These are phyloP conservation scores for Leucoma salicis DNA, from an alignment of 2,888 invertebrate species.

Conservation along the genomic window DNA sequence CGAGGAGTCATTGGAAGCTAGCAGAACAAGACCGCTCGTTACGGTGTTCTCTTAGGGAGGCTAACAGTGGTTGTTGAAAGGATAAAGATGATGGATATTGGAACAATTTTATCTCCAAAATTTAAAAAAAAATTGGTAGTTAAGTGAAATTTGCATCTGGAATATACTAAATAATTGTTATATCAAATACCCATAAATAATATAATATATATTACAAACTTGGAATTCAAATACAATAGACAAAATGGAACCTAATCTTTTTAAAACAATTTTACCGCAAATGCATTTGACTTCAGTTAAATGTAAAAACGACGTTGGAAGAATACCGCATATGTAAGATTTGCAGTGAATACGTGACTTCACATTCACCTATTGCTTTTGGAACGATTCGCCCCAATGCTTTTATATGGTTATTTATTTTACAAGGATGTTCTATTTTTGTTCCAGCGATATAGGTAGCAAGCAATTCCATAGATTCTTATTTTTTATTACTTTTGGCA, in stretches of 20 bases:
- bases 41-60: too few species aligned
- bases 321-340: slow-evolving; percentile 35
- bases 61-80: too few species aligned
- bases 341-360: slow-evolving; percentile 32
- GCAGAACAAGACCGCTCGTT: too few species aligned
- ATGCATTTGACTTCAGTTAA: slow-evolving; percentile 32
- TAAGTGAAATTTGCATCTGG: too few species aligned
- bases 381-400: slow-evolving; percentile 18
- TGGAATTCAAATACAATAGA: slow-evolving; percentile 1
- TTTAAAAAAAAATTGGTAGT: too few species aligned
- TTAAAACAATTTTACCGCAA: slow-evolving; percentile 31
- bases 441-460: background rate
- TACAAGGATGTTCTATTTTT: background rate
- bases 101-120: too few species aligned
- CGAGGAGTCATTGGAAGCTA: too few species aligned
- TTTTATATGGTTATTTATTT: slow-evolving; percentile 26
- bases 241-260: slow-evolving; percentile 27
- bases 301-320: slow-evolving; percentile 31
- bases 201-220: too few species aligned
- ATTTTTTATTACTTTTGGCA: background rate
- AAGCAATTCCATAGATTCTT: background rate
- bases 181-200: too few species aligned
- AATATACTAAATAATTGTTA: too few species aligned
- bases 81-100: too few species aligned
- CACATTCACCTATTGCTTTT: slow-evolving; percentile 21